Conservation (phyloP, 2,113 vertebrate species). For the Chaenogobius annularis region DNA sequence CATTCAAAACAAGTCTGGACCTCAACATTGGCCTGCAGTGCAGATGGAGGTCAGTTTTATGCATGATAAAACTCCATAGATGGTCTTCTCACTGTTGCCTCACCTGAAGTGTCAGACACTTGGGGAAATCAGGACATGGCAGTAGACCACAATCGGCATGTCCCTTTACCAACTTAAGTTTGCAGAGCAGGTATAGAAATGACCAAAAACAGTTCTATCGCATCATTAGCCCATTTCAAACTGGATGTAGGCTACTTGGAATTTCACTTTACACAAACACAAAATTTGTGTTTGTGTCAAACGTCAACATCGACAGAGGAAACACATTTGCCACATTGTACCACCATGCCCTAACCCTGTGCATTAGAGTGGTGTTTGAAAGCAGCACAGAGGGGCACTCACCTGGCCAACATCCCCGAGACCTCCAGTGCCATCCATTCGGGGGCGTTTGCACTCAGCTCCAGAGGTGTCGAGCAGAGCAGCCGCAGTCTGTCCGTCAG, state of each 20-base stretch:
- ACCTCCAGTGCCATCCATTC: constrained; percentile 75
- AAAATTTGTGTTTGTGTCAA: constrained; percentile 1
- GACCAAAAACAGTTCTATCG: background rate
- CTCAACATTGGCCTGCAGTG: background rate
- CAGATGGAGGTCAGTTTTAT: constrained; percentile 6
- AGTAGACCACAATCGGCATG: background rate
- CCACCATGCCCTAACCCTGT: background rate
- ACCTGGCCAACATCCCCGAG: constrained; percentile 77
- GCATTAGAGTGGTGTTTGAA: constrained; percentile 12
- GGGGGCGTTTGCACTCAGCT: constrained; percentile 80
- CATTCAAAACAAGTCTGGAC: constrained; percentile 24
- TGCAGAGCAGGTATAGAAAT: background rate
- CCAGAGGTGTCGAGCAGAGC: constrained; percentile 70
- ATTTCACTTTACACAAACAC: constrained; percentile 1
- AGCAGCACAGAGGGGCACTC: constrained; percentile 35
- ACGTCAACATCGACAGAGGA: too few species aligned
- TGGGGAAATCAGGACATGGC: background rate
- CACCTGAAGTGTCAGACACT: constrained; percentile 11
- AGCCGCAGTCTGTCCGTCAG: constrained; percentile 73
- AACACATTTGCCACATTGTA: background rate
- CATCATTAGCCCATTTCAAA: background rate
- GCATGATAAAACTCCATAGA: constrained; percentile 32
- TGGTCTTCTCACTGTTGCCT: background rate
- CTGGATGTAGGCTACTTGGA: background rate
- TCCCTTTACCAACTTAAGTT: background rate